phyloP scores from a whole-genome alignment of 2,113 vertebrate species.

The Leucopsar rothschildi region DNA sequence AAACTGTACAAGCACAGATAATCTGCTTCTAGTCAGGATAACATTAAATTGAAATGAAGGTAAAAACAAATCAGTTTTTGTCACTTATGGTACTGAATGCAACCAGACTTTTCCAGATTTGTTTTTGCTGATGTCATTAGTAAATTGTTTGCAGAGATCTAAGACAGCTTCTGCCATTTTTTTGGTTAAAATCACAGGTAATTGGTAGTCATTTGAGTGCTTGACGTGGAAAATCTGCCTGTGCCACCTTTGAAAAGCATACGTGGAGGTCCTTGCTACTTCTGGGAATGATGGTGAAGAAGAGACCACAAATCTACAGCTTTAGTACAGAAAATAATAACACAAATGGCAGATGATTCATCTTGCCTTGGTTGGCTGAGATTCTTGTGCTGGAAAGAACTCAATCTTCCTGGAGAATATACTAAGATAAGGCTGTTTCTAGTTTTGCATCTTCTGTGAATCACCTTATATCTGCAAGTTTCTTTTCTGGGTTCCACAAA shows the following conservation, averaged over 20 bases:
- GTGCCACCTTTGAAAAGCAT: background rate
- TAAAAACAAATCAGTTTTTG: slow-evolving; percentile 2
- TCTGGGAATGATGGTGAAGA: background rate
- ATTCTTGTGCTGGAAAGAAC: background rate
- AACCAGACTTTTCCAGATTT: background rate
- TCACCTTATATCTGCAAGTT: background rate
- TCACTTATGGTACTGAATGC: background rate
- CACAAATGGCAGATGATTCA: slow-evolving; percentile 9
- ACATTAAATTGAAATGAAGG: slow-evolving; percentile 8
- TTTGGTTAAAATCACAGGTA: background rate
- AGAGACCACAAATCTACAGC: background rate
- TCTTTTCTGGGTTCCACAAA: slow-evolving; percentile 1
- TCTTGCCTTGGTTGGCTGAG: background rate
- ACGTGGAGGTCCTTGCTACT: background rate
- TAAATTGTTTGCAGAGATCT: background rate
- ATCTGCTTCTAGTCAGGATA: background rate
- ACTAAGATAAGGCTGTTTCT: background rate
- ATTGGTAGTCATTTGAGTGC: background rate
- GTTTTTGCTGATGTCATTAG: background rate
- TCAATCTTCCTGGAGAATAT: background rate
- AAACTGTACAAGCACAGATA: slow-evolving; percentile 9
- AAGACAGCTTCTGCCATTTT: background rate
- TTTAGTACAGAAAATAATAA: background rate
- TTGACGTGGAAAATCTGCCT: background rate
- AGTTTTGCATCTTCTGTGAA: background rate